Evolutionary conservation across 2,113 vertebrate species (phyloP).

Genomic region (Mormyrus lacerda): DNA sequence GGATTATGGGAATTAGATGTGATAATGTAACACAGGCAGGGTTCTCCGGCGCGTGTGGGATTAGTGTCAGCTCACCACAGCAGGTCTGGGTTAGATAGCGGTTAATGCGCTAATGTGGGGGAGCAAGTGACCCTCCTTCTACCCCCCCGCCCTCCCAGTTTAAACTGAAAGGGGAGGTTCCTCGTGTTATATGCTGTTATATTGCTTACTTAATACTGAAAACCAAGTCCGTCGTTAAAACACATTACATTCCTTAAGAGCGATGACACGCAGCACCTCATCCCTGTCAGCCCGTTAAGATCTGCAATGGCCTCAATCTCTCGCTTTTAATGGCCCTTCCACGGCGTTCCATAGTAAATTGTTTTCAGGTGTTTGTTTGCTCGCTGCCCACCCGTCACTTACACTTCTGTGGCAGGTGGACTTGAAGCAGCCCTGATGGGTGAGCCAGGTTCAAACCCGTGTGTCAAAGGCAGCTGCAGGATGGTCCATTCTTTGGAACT

Average conservation of each 20-base stretch:
- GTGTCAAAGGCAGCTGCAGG: not conserved
- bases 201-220: not conserved
- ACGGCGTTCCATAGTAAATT: not conserved
- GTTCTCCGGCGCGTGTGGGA: conserved; percentile 55
- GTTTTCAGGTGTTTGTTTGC: not conserved
- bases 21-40: conserved; percentile 62
- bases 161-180: not conserved
- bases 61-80: conserved; percentile 59
- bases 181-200: not conserved
- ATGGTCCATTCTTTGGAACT: not conserved
- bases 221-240: not conserved
- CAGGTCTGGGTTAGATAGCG: conserved; percentile 66
- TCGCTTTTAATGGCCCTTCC: not conserved
- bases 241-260: not conserved
- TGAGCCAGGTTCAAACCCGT: not conserved
- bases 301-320: not conserved
- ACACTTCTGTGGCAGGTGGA: not conserved
- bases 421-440: not conserved
- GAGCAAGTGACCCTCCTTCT: conserved; percentile 58
- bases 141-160: conserved; percentile 26
- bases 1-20: conserved; percentile 61
- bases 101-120: conserved; percentile 62
- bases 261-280: not conserved
- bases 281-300: not conserved
- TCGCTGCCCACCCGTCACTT: not conserved